Conservation (phyloP, 2,797 vertebrate genomes). For the Rhinoraja longicauda region DNA sequence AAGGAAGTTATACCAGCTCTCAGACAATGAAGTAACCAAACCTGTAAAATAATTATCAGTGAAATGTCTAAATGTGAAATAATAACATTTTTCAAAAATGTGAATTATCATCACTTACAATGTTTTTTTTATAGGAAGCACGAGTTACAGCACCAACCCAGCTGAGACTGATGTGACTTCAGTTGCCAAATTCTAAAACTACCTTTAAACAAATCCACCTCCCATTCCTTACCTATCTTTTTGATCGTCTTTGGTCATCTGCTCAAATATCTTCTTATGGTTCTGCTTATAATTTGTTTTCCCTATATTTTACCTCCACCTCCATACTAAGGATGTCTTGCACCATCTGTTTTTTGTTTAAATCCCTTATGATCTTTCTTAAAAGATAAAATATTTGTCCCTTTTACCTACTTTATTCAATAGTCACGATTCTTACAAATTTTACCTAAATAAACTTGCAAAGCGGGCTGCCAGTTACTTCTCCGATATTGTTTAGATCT, state of each 20-base stretch:
- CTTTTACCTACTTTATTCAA: not conserved
- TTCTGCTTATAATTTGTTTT: too few relatives aligned
- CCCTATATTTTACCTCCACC: not conserved
- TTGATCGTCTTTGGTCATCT: too few relatives aligned
- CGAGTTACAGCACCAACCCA: not conserved
- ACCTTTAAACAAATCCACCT: too few relatives aligned
- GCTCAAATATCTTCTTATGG: too few relatives aligned
- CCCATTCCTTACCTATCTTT: too few relatives aligned
- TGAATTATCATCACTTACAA: not conserved
- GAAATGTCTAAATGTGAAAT: not conserved
- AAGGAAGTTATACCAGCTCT: constrained; percentile 95
- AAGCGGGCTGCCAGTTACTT: not conserved
- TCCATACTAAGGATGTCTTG: not conserved
- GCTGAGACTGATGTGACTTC: not conserved
- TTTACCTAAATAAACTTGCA: not conserved
- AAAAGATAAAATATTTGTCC: not conserved
- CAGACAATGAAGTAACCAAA: constrained; percentile 89
- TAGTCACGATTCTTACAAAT: not conserved
- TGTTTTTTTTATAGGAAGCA: not conserved
- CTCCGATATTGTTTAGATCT: not conserved
- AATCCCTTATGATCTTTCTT: not conserved
- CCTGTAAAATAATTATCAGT: constrained; percentile 55
- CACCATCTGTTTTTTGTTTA: not conserved
- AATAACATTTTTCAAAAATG: not conserved
- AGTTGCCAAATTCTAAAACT: too few relatives aligned